These are phyloP conservation scores for Nomada ferruginata DNA, from an alignment of 2,888 invertebrate species.

Conservation along the genomic window DNA sequence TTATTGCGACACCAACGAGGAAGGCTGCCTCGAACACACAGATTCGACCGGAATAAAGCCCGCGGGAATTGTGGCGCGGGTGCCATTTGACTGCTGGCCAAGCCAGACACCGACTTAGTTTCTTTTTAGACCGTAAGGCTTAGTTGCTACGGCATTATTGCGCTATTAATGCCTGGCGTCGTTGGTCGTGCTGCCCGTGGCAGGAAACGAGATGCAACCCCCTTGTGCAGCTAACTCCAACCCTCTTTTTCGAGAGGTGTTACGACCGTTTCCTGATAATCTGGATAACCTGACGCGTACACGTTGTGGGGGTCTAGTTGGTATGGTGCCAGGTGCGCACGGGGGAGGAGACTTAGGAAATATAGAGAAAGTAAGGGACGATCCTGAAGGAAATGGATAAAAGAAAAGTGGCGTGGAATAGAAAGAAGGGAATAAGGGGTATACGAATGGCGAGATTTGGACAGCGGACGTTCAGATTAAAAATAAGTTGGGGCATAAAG, in stretches of 20 bases:
- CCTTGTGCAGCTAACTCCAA: background rate
- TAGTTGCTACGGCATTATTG: constrained; percentile 64
- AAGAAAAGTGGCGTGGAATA: background rate
- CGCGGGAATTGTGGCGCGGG: constrained; percentile 50
- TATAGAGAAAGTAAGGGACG: background rate
- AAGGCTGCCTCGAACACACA: constrained; percentile 20
- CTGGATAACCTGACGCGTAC: constrained; percentile 52
- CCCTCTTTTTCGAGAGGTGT: background rate
- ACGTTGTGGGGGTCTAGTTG: constrained; percentile 51
- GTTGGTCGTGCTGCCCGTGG: constrained; percentile 42
- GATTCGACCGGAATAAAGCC: constrained; percentile 59
- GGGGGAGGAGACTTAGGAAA: constrained; percentile 28
- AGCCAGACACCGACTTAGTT: constrained; percentile 64
- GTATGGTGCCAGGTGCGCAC: constrained; percentile 58
- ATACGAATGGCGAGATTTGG: background rate
- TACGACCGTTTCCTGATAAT: constrained; percentile 53
- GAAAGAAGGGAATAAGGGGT: background rate
- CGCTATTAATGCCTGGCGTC: constrained; percentile 63
- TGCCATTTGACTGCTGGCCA: constrained; percentile 70
- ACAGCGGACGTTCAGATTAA: background rate
- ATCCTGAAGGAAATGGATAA: background rate
- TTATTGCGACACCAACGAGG: constrained; percentile 34
- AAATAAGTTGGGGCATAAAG: background rate
- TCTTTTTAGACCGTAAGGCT: constrained; percentile 70
- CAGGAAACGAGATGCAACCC: constrained; percentile 33